Evolutionary conservation across 2,113 vertebrate genomes (phyloP).

Genomic region (Cyprinodon variegatus): DNA sequence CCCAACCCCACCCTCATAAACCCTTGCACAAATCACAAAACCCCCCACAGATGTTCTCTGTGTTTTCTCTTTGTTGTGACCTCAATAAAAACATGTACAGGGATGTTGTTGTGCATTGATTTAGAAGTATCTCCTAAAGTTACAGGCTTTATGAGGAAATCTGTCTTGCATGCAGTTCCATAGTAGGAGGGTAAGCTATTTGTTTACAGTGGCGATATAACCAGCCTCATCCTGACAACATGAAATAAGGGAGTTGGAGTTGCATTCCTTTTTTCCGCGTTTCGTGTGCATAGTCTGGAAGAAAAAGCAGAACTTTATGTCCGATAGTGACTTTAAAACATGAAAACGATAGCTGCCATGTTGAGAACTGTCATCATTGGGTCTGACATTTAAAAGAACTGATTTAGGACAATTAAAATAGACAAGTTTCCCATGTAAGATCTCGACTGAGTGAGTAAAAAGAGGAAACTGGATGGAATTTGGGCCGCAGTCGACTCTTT

Average conservation of each 20-base stretch:
- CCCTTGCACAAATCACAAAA: not conserved
- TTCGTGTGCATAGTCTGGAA: constrained; percentile 16
- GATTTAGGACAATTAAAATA: constrained; percentile 6
- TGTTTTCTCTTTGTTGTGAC: constrained; percentile 25
- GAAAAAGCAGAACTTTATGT: not conserved
- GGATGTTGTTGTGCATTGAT: constrained; percentile 6
- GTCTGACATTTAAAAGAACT: constrained; percentile 1
- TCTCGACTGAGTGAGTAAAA: constrained; percentile 62
- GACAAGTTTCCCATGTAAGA: constrained; percentile 39
- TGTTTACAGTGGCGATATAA: constrained; percentile 60
- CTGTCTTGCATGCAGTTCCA: constrained; percentile 35
- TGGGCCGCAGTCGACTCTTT: constrained; percentile 68
- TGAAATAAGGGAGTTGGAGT: constrained; percentile 48
- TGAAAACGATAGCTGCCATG: not conserved
- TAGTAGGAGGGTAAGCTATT: constrained; percentile 41
- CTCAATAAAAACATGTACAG: constrained; percentile 23
- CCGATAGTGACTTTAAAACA: not conserved
- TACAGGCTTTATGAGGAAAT: constrained; percentile 15
- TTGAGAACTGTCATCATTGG: not conserved
- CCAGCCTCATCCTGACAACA: constrained; percentile 56
- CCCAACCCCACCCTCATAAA: constrained; percentile 2
- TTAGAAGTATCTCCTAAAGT: constrained; percentile 22
- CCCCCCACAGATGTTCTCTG: constrained; percentile 37
- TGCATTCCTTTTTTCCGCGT: constrained; percentile 42
- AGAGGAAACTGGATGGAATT: constrained; percentile 79